phyloP scores from a whole-genome alignment of 1,140 invertebrate species.

The Drosophila parabipectinata region DNA sequence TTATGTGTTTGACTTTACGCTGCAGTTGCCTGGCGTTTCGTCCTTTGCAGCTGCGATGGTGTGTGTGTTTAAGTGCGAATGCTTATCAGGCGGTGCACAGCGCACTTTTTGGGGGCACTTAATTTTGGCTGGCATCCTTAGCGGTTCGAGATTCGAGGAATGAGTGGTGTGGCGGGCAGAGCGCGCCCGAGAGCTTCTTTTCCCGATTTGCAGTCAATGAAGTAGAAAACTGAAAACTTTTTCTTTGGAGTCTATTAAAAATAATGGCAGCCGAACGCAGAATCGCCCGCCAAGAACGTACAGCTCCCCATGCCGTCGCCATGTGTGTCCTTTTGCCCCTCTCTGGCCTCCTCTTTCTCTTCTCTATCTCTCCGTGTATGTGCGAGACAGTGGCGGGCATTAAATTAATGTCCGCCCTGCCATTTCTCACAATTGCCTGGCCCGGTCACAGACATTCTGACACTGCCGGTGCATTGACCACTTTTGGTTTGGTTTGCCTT shows the following conservation, averaged over 20 bases:
- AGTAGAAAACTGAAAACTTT: slow-evolving; percentile 82
- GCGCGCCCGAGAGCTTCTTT: slow-evolving; percentile 55
- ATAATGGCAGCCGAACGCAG: slow-evolving; percentile 73
- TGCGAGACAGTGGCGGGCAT: slow-evolving; percentile 45
- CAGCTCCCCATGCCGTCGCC: slow-evolving; percentile 45
- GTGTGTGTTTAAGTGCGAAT: slow-evolving; percentile 22
- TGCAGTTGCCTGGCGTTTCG: slow-evolving; percentile 45
- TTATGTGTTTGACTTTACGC: slow-evolving; percentile 76
- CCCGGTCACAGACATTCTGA: slow-evolving; percentile 24
- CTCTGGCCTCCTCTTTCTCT: background rate
- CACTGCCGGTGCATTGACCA: slow-evolving; percentile 50
- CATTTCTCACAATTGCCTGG: slow-evolving; percentile 46
- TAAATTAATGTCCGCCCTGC: slow-evolving; percentile 60
- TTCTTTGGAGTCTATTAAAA: slow-evolving; percentile 80
- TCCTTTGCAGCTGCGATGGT: slow-evolving; percentile 3
- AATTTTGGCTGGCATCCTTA: slow-evolving; percentile 63
- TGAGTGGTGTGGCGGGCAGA: slow-evolving; percentile 1
- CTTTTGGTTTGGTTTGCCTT: slow-evolving; percentile 37
- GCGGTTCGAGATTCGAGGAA: background rate
- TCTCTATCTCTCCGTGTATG: slow-evolving; percentile 17
- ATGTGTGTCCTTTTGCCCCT: slow-evolving; percentile 4
- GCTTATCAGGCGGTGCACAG: slow-evolving; percentile 76
- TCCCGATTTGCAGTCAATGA: slow-evolving; percentile 78
- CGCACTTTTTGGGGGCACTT: slow-evolving; percentile 71
- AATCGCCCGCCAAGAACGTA: slow-evolving; percentile 56